These are phyloP conservation scores for Meiosimyza platycephala DNA, from an alignment of 2,888 invertebrate genomes.

Conservation along the genomic window DNA sequence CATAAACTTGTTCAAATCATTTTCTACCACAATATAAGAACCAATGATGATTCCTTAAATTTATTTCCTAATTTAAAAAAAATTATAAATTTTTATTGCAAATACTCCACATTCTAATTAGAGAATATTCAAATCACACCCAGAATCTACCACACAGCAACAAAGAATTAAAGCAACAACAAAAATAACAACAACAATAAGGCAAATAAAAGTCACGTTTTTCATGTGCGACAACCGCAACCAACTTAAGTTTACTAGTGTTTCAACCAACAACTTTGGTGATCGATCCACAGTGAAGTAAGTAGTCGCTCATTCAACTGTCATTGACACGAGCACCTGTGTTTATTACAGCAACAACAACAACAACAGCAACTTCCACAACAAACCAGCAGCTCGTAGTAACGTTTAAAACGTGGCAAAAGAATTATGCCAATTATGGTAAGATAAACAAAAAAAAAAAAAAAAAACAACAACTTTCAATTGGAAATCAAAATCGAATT, in stretches of 20 bases:
- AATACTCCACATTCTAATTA: no score
- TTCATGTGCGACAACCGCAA: conserved; percentile 29
- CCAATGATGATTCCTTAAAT: no score
- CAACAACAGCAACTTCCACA: no score
- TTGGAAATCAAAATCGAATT: conserved; percentile 24
- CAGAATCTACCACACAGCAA: conserved; percentile 3
- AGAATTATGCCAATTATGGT: conserved; percentile 61
- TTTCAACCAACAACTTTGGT: conserved; percentile 8
- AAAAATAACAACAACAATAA: background rate
- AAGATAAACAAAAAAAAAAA: no score
- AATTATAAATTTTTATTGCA: no score
- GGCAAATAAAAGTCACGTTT: conserved; percentile 26
- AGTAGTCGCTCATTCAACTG: conserved; percentile 60
- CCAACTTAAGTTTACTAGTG: background rate
- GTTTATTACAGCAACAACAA: conserved; percentile 20
- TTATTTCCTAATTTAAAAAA: no score
- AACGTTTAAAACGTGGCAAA: conserved; percentile 43
- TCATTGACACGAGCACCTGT: conserved; percentile 59
- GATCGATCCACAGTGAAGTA: conserved; percentile 30
- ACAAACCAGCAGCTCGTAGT: conserved; percentile 19
- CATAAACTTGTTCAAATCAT: no score
- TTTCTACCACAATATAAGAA: no score
- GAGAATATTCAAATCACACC: background rate
- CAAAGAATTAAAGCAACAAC: background rate
- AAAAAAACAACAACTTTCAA: conserved; percentile 50